Evolutionary conservation across 2,888 invertebrate genomes (phyloP), one percentile per base, ranked within the genome.

Genomic region (Netelia fuscicornis): DNA sequence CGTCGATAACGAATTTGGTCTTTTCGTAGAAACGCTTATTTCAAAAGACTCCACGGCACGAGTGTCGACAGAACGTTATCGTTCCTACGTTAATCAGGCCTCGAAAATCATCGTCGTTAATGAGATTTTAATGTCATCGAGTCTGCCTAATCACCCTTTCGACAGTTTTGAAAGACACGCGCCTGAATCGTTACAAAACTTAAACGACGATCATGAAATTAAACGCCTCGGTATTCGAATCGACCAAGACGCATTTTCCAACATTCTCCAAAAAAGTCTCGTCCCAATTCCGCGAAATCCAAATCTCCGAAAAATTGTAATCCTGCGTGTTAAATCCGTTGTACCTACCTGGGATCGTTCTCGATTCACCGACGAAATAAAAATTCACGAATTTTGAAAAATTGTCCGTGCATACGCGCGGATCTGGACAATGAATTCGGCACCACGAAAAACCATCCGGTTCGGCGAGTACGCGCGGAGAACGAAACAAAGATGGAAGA

Each of bases 401-500:
- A 10, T 5, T 17, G n/a, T 68, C 67, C 30, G 10, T 25, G 77
- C 25, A 30, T 30, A 3, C 37, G 20, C n/a, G 52, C 20, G 48
- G 65, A 85, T 75, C 75, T 65, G 75, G 42, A 75, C 82, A 79
- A 85, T 79, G 85, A 82, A 85, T 85, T 82, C 82, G 71, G 65
- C 65, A 58, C 64, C 78, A 82, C 84, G 76, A 68, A 58, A 75
- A 67, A 56, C 54, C 37, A 56, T 42, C 48, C 10, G 52, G 37
- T 71, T 74, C 52, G 60, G 71, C 44, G 44, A 60, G 25, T 44
- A n/a, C 64, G 37, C 52, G 58, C 68, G 54, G 84, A 82, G 78
- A 71, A 83, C 76, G 78, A 76, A 81, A 68, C 82, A 80, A 62
- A 86, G 80, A 84, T 82, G 65, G 84, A 86, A 71, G 85, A 81